Evolutionary conservation across 2,797 vertebrate species (phyloP), one percentile per base, ranked within the genome.

Genomic region (Intellagama lesueurii): DNA sequence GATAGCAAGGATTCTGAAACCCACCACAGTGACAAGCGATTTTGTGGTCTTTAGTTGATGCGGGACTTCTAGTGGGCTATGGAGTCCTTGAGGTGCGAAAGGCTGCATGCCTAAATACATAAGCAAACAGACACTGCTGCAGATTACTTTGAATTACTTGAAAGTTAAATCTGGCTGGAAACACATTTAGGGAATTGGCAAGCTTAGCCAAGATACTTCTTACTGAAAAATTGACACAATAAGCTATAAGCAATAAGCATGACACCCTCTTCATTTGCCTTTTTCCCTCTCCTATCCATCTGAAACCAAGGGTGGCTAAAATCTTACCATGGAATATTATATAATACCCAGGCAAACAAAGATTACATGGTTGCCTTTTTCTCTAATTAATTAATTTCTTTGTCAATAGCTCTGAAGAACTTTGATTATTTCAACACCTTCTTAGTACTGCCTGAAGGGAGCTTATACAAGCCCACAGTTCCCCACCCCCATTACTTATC

Each of bases 361-460:
- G 91, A 79, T 66, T 28, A n/a, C 14, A 44, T 91, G 86, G 32
- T 85, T 66, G 66, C 52, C 49, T 77, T 92, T 92, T 94, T 82
- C 91, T 93, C 83, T 82, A 88, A 93, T 95, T 93, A 93, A 93
- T 94, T 94, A 56, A 85, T 89, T 93, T 91, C 89, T 92, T 93
- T 92, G 85, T 91, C 89, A 92, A 93, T 88, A n/a, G 1, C 90
- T 89, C 90, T 85, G 86, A 92, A 92, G 81, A 94, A 87, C 85
- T 87, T 91, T 83, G 78, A 89, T 92, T 92, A 91, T 87, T 94
- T 93, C 88, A 91, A 88, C 90, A 94, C 86, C 91, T 93, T 94
- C 83, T 90, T 90, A 93, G 93, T 92, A 84, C 79, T 5, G 56
- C 78, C 92, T 82, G 60, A 7, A 0, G 40, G 91, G 91, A 89